phyloP scores from a whole-genome alignment of 64 coral and sea anemone genomes.

The Dendrophyllia cribrosa region DNA sequence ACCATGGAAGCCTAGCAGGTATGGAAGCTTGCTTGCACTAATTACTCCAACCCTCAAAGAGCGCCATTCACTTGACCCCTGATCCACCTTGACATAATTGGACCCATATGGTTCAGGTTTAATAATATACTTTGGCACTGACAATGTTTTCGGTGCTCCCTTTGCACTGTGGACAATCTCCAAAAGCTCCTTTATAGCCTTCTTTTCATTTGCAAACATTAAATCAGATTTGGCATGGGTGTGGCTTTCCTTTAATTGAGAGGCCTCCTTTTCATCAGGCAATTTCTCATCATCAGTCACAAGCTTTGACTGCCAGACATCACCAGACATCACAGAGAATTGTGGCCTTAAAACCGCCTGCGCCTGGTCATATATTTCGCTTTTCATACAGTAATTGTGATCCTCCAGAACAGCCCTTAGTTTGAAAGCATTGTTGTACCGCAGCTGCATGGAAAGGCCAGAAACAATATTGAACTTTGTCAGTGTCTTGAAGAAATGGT shows the following conservation, averaged over 20 bases:
- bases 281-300: constrained; percentile 21
- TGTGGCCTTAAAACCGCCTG: neutral
- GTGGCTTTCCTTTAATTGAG: neutral
- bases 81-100: too few species aligned
- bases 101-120: too few species aligned
- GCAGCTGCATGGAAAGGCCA: neutral
- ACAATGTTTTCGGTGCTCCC: too few species aligned
- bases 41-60: too few species aligned
- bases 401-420: constrained; percentile 22
- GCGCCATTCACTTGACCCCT: too few species aligned
- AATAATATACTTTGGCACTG: too few species aligned
- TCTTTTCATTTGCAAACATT: too few species aligned
- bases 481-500: constrained; percentile 14
- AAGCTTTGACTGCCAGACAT: neutral
- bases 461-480: neutral
- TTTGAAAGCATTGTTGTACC: constrained; percentile 21
- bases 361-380: constrained; percentile 10
- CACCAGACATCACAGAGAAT: too few species aligned
- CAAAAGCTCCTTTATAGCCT: too few species aligned
- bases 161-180: too few species aligned
- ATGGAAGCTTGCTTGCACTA: too few species aligned
- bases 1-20: constrained; percentile 1
- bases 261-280: neutral
- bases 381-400: neutral
- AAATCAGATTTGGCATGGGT: too few species aligned